A percentile compares a stretch with the other conserved stretches of the same genome.
Conservation (phyloP, 2,888 invertebrate genomes). For the Drosophila macrospina region DNA sequence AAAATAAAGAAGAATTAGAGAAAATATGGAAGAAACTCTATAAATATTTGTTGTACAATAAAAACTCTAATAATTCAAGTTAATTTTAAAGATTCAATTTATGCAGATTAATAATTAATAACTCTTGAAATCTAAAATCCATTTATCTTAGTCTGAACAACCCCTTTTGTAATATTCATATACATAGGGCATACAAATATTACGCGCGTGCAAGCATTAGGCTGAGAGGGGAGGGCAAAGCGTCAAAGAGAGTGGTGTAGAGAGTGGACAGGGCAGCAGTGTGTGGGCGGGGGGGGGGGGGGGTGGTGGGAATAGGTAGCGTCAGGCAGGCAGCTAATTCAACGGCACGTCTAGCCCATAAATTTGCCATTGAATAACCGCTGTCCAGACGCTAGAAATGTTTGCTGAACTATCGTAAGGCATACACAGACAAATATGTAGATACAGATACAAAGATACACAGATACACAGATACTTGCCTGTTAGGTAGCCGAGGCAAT, state of each 20-base stretch:
- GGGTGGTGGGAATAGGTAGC: too few species aligned
- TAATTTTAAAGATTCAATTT: too few species aligned
- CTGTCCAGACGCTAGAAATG: conserved; percentile 62
- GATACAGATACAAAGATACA: conserved; percentile 11
- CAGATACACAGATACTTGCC: conserved; percentile 2
- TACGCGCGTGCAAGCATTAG: conserved; percentile 36
- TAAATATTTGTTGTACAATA: too few species aligned
- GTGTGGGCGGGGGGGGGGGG: too few species aligned
- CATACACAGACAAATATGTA: conserved; percentile 24
- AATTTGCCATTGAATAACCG: conserved; percentile 45
- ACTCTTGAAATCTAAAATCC: background rate
- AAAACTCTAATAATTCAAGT: too few species aligned
- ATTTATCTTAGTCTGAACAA: conserved; percentile 11
- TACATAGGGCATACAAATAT: conserved; percentile 28
- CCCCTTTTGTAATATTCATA: background rate
- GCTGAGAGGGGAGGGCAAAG: background rate
- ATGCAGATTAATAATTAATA: too few species aligned
- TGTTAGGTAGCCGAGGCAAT: conserved; percentile 20
- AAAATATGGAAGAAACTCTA: too few species aligned
- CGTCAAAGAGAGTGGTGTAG: background rate
- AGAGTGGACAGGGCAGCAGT: too few species aligned
- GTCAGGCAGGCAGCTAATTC: conserved; percentile 33
- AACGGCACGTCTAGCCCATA: conserved; percentile 42
- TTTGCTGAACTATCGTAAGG: conserved; percentile 65
- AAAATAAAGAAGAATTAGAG: too few species aligned